These are phyloP conservation scores for Alloscopus bannaensis DNA, from an alignment of 2,888 invertebrate species.

Conservation along the genomic window DNA sequence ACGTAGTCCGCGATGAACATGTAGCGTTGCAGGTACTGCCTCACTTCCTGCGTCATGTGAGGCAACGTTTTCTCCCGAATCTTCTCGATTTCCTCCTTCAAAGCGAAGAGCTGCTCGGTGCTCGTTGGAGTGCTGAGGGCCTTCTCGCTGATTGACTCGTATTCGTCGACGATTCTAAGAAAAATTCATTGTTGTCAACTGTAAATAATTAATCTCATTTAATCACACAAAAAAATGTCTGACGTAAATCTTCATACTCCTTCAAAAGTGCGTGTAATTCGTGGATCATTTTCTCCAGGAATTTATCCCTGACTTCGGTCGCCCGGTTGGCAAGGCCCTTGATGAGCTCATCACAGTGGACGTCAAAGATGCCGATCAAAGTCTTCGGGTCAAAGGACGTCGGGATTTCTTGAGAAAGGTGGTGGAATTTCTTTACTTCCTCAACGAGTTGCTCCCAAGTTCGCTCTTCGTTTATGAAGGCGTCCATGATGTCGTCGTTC, in stretches of 20 bases:
- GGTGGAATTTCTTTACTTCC: conserved; percentile 77
- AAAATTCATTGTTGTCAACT: background rate
- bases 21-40: conserved; percentile 78
- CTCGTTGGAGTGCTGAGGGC: conserved; percentile 87
- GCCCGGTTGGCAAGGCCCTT: conserved; percentile 83
- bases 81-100: conserved; percentile 85
- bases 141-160: conserved; percentile 86
- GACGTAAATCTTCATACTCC: conserved; percentile 78
- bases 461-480: conserved; percentile 81
- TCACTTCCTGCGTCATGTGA: conserved; percentile 86
- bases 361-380: conserved; percentile 89
- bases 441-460: conserved; percentile 77
- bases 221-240: conserved; percentile 12
- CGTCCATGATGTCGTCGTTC: conserved; percentile 81
- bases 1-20: conserved; percentile 92
- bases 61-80: conserved; percentile 83
- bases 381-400: conserved; percentile 81
- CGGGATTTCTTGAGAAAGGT: conserved; percentile 77
- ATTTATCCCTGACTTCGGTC: conserved; percentile 81
- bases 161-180: conserved; percentile 85
- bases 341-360: conserved; percentile 88
- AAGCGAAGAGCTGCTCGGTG: conserved; percentile 90
- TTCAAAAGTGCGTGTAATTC: conserved; percentile 88
- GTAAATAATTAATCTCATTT: conserved; percentile 7
- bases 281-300: conserved; percentile 85